Evolutionary conservation across 2,797 vertebrate species (phyloP), one percentile per base, ranked within the genome.

Genomic region (Premnoplex brunnescens): DNA sequence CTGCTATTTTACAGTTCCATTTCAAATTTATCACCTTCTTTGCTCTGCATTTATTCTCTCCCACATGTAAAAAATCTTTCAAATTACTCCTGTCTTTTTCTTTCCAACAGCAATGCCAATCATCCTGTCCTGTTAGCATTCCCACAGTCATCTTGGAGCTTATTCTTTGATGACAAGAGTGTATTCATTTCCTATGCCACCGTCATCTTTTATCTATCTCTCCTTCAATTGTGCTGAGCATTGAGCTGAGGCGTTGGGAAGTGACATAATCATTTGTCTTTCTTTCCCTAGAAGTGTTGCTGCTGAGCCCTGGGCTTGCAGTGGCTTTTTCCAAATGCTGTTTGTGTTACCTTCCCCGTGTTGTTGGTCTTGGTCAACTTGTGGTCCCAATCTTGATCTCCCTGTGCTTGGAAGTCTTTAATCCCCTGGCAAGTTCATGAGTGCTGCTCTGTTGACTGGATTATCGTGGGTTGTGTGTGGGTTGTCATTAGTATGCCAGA

Each of bases 41-140:
- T 84, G 49, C 49, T 95, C n/a, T 95, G 69, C 46, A n/a, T 32
- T 84, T 88, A 55, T 93, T 88, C 39, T 37, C 32, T 85, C 52
- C 54, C 17, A 19, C 55, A 34, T 48, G 64, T 60, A 43, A 69
- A 80, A 80, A 64, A 30, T 41, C 37, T 66, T 84, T 82, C 43
- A 62, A 37, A 12, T 84, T 43, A 48, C 4, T 78, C 19, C 37
- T 71, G 24, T 73, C 32, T 51, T 88, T 84, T 80, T 78, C 56
- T 72, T 78, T 75, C 64, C 60, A 74, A 48, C 28, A 69, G 52
- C 22, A 64, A 2, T 62, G 55, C 54, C 36, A 73, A 13, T 80
- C 34, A 13, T 60, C 37, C 43, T 81, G 39, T 75, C 55, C 43
- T 49, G 18, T 74, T 72, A 64, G 46, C 20, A 14, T 84, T 84